Evolutionary conservation across 30 jellyfish, hydroid and myxozoan species (phyloP), one percentile per base, ranked within the genome.

Genomic region (Hydractinia symbiolongicarpus): DNA sequence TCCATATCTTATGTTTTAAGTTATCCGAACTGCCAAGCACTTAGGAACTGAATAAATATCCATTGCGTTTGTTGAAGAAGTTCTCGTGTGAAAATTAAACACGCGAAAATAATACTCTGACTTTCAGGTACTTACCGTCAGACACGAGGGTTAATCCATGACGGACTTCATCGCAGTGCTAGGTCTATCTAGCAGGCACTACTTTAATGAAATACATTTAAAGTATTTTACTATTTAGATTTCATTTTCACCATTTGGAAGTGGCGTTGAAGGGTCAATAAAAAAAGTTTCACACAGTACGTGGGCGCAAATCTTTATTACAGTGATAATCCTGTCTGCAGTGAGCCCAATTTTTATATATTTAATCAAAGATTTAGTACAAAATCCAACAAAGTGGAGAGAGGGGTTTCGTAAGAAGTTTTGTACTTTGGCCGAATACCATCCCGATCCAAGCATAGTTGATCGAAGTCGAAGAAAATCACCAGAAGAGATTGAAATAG

Each of bases 261-360:
- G 84, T 54, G 98, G 98, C 30, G 82, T 90, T 44, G 81, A 87
- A 9, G 76, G 85, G 54, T 93, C 94, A 89, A 76, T 82, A 7
- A 95, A 87, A 9, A 5, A 82, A 8, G 78, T 88, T 69, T 81
- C 71, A 17, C 86, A 93, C 72, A 96, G 96, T 4, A 64, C 85
- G 5, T 93, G 98, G 98, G 96, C 95, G 8, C 83, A 83, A 49
- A 73, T 93, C 82, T 9, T 93, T 68, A 87, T 87, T 15, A 88
- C 73, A 57, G 54, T 87, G 50, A 84, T 87, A 54, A 93, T 87
- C 55, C 58, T 84, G 6, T 82, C 66, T 4, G 81, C 98, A 5
- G 61, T 87, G 50, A 55, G 87, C 14, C 98, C 98, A 5, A 93
- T 86, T 6, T 67, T 84, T 15, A 50, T 84, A 72, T 93, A 62